phyloP scores from a whole-genome alignment of 2,113 vertebrate genomes.

The Chauna torquata region DNA sequence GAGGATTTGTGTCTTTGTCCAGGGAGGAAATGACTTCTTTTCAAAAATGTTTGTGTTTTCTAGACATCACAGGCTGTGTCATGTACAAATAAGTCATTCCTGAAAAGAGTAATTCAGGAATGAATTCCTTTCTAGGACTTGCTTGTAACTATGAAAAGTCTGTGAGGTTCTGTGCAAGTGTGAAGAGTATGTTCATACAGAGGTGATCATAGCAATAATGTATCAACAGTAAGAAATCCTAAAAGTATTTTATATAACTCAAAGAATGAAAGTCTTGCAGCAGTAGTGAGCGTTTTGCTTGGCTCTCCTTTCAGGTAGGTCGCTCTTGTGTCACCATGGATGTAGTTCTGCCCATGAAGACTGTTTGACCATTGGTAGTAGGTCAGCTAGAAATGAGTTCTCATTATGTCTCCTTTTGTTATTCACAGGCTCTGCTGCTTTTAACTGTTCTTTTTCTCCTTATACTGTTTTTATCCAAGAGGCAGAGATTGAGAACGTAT shows the following conservation, averaged over 20 bases:
- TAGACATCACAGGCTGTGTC: background rate
- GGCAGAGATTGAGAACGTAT: background rate
- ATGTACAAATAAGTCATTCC: background rate
- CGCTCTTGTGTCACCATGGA: rapidly evolving
- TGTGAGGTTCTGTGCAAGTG: background rate
- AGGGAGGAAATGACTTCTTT: background rate
- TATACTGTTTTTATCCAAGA: background rate
- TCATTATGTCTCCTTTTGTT: background rate
- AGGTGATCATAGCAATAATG: background rate
- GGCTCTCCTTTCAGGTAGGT: background rate
- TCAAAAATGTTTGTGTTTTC: background rate
- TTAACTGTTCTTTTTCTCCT: background rate
- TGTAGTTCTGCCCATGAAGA: background rate
- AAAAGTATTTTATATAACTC: background rate
- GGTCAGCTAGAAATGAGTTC: background rate
- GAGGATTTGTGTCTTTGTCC: background rate
- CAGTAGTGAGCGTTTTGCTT: background rate
- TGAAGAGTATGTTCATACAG: background rate
- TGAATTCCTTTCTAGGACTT: background rate
- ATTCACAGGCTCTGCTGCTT: background rate
- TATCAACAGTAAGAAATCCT: background rate
- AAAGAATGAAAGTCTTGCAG: background rate
- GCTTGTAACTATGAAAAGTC: background rate
- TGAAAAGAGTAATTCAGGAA: background rate
- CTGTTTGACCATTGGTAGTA: background rate